Evolutionary conservation across 2,888 invertebrate genomes (phyloP), one percentile per base, ranked within the genome.

Genomic region (Taenaris catops): DNA sequence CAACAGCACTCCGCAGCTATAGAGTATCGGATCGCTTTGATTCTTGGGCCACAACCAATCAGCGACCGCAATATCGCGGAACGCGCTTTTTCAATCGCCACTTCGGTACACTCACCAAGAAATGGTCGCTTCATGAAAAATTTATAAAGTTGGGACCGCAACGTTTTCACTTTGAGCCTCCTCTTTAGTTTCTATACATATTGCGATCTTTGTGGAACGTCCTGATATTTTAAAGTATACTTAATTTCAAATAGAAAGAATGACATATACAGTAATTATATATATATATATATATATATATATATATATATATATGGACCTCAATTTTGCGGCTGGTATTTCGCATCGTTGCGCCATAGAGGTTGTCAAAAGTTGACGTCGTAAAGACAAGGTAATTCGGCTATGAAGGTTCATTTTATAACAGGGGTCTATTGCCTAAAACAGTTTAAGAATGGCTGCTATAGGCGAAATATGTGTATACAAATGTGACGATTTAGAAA

Each of bases 101-200:
- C 63, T 58, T 58, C 54, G 62, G 60, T 48, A 41, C 49, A 51
- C 55, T 62, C 34, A 20, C 55, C 48, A 50, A 45, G 53, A 50
- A 59, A 58, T 59, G 63, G 71, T 53, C 52, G 58, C 58, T 71
- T 81, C 83, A 83, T 83, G 83, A 83, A 81, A 83, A 73, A 83
- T 83, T 66, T 81, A 83, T 83, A 62, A 58, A 31, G 53, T 49
- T 49, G 51, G 53, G 55, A 51, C 55, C 57, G 45, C 41, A 46
- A 49, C 40, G 46, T 55, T 51, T 49, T 42, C 49, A 60, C 56
- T 62, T 66, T 17, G 25, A 18, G 8, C 32, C 25, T 32, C 67
- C 72, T 23, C 18, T 12, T 14, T 31, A 23, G 21, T 14, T 11
- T 8, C 4, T 12, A 11, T 21, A 21, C 7, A 2, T 11, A 5